A percentile compares a stretch with the other conserved stretches of the same genome.
phyloP scores from a whole-genome alignment of 2,113 vertebrate species.

The Nannospalax galili region DNA sequence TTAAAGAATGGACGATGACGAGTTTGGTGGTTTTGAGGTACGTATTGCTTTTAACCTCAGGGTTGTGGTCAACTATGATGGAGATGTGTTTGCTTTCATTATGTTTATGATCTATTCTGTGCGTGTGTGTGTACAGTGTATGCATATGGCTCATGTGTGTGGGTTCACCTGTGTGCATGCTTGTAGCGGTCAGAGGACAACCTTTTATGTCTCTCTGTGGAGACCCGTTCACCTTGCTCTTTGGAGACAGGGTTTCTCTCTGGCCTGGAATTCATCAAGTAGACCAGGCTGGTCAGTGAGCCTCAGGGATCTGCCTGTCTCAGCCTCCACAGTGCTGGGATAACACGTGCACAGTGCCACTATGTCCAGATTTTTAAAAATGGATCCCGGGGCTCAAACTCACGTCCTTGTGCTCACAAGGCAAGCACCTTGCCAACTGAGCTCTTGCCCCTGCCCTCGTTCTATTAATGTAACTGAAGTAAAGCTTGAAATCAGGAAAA shows the following conservation, averaged over 20 bases:
- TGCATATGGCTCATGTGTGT: too few relatives aligned
- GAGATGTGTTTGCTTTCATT: not conserved
- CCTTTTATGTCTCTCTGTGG: not conserved
- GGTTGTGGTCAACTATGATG: not conserved
- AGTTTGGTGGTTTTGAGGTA: conserved; percentile 92
- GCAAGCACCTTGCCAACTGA: not conserved
- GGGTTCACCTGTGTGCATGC: not conserved
- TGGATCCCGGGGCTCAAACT: not conserved
- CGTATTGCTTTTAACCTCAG: conserved; percentile 46
- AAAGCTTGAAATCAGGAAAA: conserved; percentile 27
- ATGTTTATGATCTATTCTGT: not conserved
- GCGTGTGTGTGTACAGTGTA: not conserved
- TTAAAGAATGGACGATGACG: conserved; percentile 89
- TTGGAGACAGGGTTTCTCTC: too few relatives aligned
- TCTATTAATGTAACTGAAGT: conserved; percentile 42
- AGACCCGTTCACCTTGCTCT: too few relatives aligned
- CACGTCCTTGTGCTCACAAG: too few relatives aligned
- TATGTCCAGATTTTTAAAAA: not conserved
- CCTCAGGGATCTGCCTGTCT: not conserved
- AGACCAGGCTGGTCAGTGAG: not conserved
- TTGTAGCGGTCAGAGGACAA: too few relatives aligned
- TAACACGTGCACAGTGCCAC: not conserved
- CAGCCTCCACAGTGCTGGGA: too few relatives aligned
- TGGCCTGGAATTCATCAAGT: not conserved
- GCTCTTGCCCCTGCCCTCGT: not conserved